Percentiles rank a stretch among this genome's conserved stretches.
Conservation (phyloP, 2,888 invertebrate genomes). For the Podabrus alpinus region DNA sequence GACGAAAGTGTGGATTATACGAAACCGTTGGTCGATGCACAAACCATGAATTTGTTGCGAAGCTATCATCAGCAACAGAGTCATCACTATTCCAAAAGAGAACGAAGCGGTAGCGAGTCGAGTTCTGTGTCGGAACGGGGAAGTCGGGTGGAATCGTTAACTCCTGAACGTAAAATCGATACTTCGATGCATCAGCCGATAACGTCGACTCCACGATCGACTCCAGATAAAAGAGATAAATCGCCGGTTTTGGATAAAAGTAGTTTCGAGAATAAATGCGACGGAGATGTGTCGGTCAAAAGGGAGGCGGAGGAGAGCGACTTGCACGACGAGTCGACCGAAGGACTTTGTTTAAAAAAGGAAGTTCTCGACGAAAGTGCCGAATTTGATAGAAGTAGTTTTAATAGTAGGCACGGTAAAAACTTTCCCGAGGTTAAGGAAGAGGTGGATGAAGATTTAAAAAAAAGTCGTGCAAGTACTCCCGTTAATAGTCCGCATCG, state of each 20-base stretch:
- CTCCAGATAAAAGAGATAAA: constrained; percentile 69
- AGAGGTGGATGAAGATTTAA: constrained; percentile 51
- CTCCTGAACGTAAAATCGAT: constrained; percentile 78
- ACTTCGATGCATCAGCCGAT: constrained; percentile 62
- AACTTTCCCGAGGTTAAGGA: constrained; percentile 40
- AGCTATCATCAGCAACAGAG: constrained; percentile 74
- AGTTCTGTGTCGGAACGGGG: constrained; percentile 86
- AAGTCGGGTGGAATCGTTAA: constrained; percentile 78
- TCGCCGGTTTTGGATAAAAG: constrained; percentile 63
- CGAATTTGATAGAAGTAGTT: constrained; percentile 54
- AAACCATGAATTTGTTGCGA: constrained; percentile 82
- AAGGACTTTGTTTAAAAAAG: constrained; percentile 53
- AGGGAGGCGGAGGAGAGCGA: constrained; percentile 68
- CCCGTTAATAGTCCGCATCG: constrained; percentile 51
- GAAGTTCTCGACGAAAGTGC: constrained; percentile 50
- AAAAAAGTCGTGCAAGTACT: constrained; percentile 39
- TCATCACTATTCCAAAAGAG: constrained; percentile 67
- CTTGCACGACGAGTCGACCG: constrained; percentile 51
- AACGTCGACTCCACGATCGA: constrained; percentile 64
- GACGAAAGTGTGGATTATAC: constrained; percentile 93
- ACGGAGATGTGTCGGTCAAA: constrained; percentile 63
- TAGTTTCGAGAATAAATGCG: constrained; percentile 54
- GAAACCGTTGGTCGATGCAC: constrained; percentile 86
- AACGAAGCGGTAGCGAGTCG: constrained; percentile 86
- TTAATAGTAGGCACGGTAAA: constrained; percentile 45